Percentiles rank a stretch among this genome's conserved stretches.
Evolutionary conservation across 2,797 vertebrate genomes (phyloP).

Genomic region (Octomys mimax): DNA sequence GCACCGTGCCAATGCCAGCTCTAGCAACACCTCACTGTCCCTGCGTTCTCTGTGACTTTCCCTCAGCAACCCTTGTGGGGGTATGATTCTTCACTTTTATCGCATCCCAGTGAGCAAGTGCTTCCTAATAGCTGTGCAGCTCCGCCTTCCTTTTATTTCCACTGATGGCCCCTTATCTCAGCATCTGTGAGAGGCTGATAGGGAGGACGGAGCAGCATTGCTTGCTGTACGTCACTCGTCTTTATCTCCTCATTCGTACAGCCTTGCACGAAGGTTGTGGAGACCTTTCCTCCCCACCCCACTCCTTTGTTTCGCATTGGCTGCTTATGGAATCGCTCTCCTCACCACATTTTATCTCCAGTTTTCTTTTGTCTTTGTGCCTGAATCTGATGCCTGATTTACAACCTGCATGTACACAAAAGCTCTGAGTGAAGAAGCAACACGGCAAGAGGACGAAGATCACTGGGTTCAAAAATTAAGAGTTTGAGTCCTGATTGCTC

Average conservation of each 20-base stretch:
- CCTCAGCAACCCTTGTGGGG: neutral
- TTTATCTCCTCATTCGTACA: conserved; percentile 55
- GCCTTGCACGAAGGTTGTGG: conserved; percentile 59
- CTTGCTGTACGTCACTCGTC: conserved; percentile 56
- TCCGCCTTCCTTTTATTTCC: conserved; percentile 48
- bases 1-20: neutral
- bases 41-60: neutral
- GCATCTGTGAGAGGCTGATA: conserved; percentile 50
- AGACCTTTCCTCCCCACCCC: neutral
- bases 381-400: conserved; percentile 39
- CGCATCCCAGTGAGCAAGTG: conserved; percentile 34
- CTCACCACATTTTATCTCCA: conserved; percentile 63
- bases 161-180: conserved; percentile 50
- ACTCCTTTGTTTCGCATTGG: conserved; percentile 32
- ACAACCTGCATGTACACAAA: conserved; percentile 48
- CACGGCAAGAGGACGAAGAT: neutral
- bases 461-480: conserved; percentile 24
- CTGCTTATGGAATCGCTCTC: conserved; percentile 28
- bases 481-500: neutral
- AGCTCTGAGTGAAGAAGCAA: conserved; percentile 24
- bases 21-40: neutral
- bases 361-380: conserved; percentile 67
- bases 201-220: neutral
- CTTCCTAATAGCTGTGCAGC: conserved; percentile 71
- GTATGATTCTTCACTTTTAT: conserved; percentile 58